phyloP scores from a whole-genome alignment of 2,888 invertebrate species.

The Eupithecia abbreviata region DNA sequence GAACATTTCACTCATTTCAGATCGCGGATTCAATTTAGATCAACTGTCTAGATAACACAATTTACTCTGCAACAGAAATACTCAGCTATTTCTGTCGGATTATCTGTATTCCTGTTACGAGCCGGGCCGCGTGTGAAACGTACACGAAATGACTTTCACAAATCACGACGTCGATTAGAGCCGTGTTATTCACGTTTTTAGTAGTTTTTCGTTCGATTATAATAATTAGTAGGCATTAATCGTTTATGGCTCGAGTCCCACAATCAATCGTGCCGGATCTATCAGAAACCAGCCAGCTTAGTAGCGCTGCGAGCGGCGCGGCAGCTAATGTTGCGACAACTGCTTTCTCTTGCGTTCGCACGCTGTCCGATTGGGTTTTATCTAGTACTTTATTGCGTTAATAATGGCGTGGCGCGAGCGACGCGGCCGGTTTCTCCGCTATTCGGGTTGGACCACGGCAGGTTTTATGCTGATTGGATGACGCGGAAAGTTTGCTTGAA shows the following conservation, averaged over 20 bases:
- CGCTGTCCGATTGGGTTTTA: slow-evolving; percentile 80
- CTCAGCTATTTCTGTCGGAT: slow-evolving; percentile 59
- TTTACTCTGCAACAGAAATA: slow-evolving; percentile 58
- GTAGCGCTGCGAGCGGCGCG: slow-evolving; percentile 60
- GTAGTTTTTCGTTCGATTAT: slow-evolving; percentile 54
- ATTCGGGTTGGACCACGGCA: slow-evolving; percentile 71
- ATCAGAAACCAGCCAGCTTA: slow-evolving; percentile 59
- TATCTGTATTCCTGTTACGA: slow-evolving; percentile 51
- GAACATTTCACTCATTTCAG: slow-evolving; percentile 65
- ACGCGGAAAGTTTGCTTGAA: slow-evolving; percentile 72
- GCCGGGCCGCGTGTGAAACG: slow-evolving; percentile 44
- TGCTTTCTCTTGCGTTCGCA: slow-evolving; percentile 81
- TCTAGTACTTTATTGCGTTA: slow-evolving; percentile 81
- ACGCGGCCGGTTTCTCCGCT: slow-evolving; percentile 76
- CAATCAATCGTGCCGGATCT: slow-evolving; percentile 61
- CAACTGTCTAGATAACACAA: slow-evolving; percentile 60
- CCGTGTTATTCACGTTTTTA: slow-evolving; percentile 50
- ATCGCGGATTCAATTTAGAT: slow-evolving; percentile 76
- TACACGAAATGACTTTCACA: slow-evolving; percentile 48
- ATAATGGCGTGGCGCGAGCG: slow-evolving; percentile 73
- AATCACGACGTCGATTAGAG: slow-evolving; percentile 47
- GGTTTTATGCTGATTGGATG: slow-evolving; percentile 77
- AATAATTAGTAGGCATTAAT: slow-evolving; percentile 60
- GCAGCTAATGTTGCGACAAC: slow-evolving; percentile 74
- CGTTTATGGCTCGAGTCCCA: slow-evolving; percentile 55